Evolutionary conservation across 2,113 vertebrate genomes (phyloP), one percentile per base, ranked within the genome.

Genomic region (Dipodomys stephensi): DNA sequence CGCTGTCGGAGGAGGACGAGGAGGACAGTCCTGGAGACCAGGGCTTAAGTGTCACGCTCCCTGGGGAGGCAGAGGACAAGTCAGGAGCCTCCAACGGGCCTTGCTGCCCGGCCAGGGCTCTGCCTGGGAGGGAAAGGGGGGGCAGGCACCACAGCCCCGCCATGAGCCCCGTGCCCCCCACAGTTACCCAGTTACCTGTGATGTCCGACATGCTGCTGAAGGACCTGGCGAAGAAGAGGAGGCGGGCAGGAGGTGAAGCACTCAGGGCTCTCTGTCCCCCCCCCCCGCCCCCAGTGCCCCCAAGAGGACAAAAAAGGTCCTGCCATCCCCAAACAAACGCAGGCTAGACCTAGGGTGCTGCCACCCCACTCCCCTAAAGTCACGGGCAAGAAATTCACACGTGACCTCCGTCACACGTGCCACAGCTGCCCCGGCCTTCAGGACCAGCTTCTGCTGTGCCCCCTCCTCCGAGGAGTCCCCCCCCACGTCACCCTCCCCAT

Each of bases 131-230:
- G 53, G 22, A 71, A 39, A 44, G 19, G 46, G 22, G 32, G 69
- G 27, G 46, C 18, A 9, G n/a, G 53, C 3, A 39, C 28, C 46
- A 30, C 10, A 0, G 7, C 49, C 49, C 49, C 49, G 9, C 49
- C 13, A 57, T 53, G 53, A 57, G 53, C 12, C n/a, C 46, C 30
- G 7, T 15, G 18, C 62, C 74, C 39, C 28, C 73, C 91, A 0
- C 0, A 11, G 71, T 88, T 98, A 98, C 98, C 98, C 0, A 11
- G 71, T 88, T 98, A 98, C 98, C 98, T 98, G 98, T 97, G 97
- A 97, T 88, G 94, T 98, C 98, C 6, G 98, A 98, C 78, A 98
- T 97, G 96, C 98, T 98, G 97, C 98, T 98, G 65, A 98, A 98
- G 88, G 98, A 98, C 91, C 98, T 98, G 94, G 67, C 39, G 39